Evolutionary conservation across 1,140 invertebrate genomes (phyloP), one percentile per base, ranked within the genome.

Genomic region (Diabrotica virgifera): DNA sequence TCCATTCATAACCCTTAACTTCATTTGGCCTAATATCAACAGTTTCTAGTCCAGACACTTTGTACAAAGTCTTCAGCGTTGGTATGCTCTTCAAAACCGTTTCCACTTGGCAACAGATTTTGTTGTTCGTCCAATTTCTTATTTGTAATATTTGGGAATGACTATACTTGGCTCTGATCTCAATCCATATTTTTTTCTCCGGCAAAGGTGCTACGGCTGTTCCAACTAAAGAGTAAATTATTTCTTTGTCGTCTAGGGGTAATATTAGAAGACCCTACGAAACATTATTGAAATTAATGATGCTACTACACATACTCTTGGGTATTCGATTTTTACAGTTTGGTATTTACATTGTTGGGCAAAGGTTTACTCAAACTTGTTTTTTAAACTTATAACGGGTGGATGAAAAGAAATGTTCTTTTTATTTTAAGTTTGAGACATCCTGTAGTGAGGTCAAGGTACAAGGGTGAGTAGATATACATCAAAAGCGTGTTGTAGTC

Each of bases 81-180:
- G 64, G 9, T 5, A 36, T 5, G 8, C 67, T 67, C n/a, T 57
- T 62, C 9, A 68, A 36, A 36, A 68, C 56, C 9, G 73, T 74
- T 38, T 60, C 55, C 14, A 74, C 71, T 50, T 68, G 36, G 55
- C 71, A 74, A 46, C 54, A 59, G 55, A 73, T 71, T n/a, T 67
- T 66, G 9, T 54, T 37, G 10, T 60, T 59, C 38, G 70, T 66
- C 73, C 73, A 74, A 63, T 74, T 74, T 60, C 57, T 46, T 4
- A 73, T 58, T 3, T 36, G 7, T 4, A 74, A 36, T 8, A 14
- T 56, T 63, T 72, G 62, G 24, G n/a, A 62, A 56, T 68, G 52
- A 37, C 66, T 59, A 38, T 52, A 58, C 64, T 74, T 74, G 63
- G 68, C 71, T 10, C 51, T 51, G 6, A 74, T 66, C 62, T 73